Evolutionary conservation across 2,797 vertebrate species (phyloP).

Genomic region (Cetoscarus ocellatus): DNA sequence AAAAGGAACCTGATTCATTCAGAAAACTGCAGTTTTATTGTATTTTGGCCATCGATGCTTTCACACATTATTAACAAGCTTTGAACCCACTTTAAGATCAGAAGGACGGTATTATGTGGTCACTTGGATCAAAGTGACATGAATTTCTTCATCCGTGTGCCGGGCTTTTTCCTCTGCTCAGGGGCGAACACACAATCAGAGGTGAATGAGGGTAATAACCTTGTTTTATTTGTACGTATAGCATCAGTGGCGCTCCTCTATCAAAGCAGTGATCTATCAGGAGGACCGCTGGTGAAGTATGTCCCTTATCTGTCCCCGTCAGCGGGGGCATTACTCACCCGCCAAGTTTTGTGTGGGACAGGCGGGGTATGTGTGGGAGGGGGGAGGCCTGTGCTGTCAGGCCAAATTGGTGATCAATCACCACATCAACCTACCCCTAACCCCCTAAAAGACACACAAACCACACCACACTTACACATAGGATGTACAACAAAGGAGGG

Average conservation of each 20-base stretch:
- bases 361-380: constrained; percentile 52
- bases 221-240: constrained; percentile 89
- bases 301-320: constrained; percentile 95
- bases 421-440: constrained; percentile 77
- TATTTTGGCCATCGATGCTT: no score
- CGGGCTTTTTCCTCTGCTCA: constrained; percentile 3
- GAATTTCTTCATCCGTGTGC: background rate
- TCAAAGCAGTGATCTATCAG: constrained; percentile 95
- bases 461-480: constrained; percentile 80
- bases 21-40: no score
- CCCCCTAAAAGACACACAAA: constrained; percentile 60
- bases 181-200: constrained; percentile 6
- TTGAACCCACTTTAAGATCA: no score
- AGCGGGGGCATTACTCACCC: constrained; percentile 92
- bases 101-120: no score
- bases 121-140: background rate
- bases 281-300: constrained; percentile 90
- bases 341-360: constrained; percentile 91
- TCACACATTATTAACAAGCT: no score
- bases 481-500: constrained; percentile 73
- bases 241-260: constrained; percentile 89
- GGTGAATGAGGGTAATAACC: constrained; percentile 67
- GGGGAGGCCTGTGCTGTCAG: constrained; percentile 87
- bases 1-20: no score
- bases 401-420: constrained; percentile 99